Evolutionary conservation across 2,888 invertebrate species (phyloP).

Genomic region (Pseudococcus jackbeardsleyi): DNA sequence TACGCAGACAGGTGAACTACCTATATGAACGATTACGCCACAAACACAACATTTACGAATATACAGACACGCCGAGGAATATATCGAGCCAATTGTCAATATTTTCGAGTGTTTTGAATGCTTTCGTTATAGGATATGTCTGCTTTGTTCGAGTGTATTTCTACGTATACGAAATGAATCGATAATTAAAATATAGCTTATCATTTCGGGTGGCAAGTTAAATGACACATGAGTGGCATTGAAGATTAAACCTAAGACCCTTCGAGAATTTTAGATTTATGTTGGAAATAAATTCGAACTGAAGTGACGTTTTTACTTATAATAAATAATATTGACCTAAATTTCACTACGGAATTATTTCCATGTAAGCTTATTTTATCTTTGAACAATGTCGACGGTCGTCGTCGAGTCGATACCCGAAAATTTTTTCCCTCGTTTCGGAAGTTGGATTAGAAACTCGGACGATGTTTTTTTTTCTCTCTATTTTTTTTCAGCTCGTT

Average conservation of each 20-base stretch:
- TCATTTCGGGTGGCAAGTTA: conserved; percentile 44
- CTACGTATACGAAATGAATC: conserved; percentile 29
- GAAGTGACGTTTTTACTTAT: conserved; percentile 59
- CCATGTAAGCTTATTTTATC: conserved; percentile 1
- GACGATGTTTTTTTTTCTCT: conserved; percentile 36
- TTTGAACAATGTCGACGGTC: conserved; percentile 28
- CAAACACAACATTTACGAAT: background rate
- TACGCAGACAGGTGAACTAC: conserved; percentile 17
- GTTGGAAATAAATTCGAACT: conserved; percentile 34
- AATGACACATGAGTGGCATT: conserved; percentile 56
- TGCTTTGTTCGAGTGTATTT: conserved; percentile 13
- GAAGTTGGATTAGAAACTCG: background rate
- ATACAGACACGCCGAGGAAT: background rate
- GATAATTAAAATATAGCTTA: conserved; percentile 51
- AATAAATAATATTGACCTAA: conserved; percentile 64
- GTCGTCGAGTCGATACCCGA: conserved; percentile 22
- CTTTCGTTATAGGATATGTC: conserved; percentile 5
- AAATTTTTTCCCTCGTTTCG: conserved; percentile 46
- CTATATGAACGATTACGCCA: conserved; percentile 27
- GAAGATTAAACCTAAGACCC: conserved; percentile 36
- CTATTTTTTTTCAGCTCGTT: background rate
- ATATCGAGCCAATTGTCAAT: conserved; percentile 48
- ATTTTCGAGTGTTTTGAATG: conserved; percentile 53
- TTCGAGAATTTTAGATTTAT: conserved; percentile 54
- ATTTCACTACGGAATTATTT: conserved; percentile 34